Evolutionary conservation across 64 coral and sea anemone genomes (phyloP), one percentile per base, ranked within the genome.

Genomic region (Stylophora pistillata): DNA sequence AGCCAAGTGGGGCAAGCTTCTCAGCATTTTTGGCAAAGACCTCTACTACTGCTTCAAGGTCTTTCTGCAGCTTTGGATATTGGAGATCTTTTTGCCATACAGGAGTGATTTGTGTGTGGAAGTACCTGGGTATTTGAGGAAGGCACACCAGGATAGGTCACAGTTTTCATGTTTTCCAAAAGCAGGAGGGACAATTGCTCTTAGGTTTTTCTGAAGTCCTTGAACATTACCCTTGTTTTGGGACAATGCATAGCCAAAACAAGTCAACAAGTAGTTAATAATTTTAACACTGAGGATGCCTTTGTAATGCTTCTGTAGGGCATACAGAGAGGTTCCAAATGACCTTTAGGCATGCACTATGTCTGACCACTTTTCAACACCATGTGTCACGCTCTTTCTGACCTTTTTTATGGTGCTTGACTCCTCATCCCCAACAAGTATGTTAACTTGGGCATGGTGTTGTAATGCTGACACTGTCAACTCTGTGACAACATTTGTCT

Each of bases 371-470:
- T 88, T 93, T 88, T 62, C 34, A 53, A 87, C 90, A 37, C 52
- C 59, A 78, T 92, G 76, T 4, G 15, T n/a, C n/a, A n/a, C n/a
- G n/a, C n/a, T n/a, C n/a, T n/a, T n/a, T n/a, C n/a, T n/a, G n/a
- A n/a, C n/a, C 56, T 88, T 87, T 54, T 76, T 82, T 1, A 93
- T 93, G 15, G 86, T 93, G 9, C 52, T 11, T 4, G 85, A 75
- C 26, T 93, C 91, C 10, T 93, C 86, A 61, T 93, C 91, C 3
- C 86, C 86, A 0, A 93, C 86, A 15, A 92, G 74, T 1, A 81
- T 27, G 29, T 73, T 11, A 12, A 92, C 26, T 10, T 56, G 82
- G 23, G 34, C 73, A 15, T 58, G 71, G 25, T 55, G 59, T 30
- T 90, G 7, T 20, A n/a, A n/a, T n/a, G n/a, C n/a, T n/a, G n/a